Conservation (phyloP, 2,113 vertebrate genomes). For the Aphyosemion australe region DNA sequence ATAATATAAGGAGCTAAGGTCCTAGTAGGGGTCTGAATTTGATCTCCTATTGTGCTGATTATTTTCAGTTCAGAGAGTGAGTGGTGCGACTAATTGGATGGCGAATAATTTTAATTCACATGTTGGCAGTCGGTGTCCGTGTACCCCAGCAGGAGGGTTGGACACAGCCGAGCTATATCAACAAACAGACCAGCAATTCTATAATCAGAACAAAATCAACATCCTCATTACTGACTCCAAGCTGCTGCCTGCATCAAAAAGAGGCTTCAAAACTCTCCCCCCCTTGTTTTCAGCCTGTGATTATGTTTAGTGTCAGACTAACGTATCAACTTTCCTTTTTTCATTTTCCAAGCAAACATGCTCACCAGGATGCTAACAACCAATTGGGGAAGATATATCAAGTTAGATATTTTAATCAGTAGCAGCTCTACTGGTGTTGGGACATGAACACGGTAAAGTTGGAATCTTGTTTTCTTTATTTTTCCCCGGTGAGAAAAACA, state of each 20-base stretch:
- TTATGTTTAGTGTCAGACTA: constrained; percentile 59
- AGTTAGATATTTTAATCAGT: constrained; percentile 52
- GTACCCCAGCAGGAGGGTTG: constrained; percentile 62
- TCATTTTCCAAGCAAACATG: constrained; percentile 14
- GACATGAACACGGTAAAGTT: constrained; percentile 16
- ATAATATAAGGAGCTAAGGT: constrained; percentile 25
- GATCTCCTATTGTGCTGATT: constrained; percentile 54
- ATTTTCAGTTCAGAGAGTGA: constrained; percentile 48
- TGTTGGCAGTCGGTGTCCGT: constrained; percentile 70
- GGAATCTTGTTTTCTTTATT: neutral
- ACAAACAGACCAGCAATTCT: constrained; percentile 65
- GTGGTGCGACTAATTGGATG: constrained; percentile 69
- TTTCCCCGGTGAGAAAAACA: constrained; percentile 12
- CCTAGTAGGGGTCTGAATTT: constrained; percentile 30
- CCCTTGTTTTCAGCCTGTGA: constrained; percentile 58
- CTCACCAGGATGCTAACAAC: constrained; percentile 51
- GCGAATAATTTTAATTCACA: constrained; percentile 70
- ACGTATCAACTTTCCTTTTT: constrained; percentile 42
- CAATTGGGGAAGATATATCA: constrained; percentile 4
- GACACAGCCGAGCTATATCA: constrained; percentile 64
- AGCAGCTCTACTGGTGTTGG: constrained; percentile 19
- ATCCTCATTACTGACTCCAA: constrained; percentile 73
- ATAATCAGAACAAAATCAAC: constrained; percentile 75
- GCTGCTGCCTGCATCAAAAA: constrained; percentile 61
- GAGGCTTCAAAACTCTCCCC: constrained; percentile 48